Conservation (phyloP, 37 sponge, comb jelly and placozoan species). For the Ianthella basta region DNA sequence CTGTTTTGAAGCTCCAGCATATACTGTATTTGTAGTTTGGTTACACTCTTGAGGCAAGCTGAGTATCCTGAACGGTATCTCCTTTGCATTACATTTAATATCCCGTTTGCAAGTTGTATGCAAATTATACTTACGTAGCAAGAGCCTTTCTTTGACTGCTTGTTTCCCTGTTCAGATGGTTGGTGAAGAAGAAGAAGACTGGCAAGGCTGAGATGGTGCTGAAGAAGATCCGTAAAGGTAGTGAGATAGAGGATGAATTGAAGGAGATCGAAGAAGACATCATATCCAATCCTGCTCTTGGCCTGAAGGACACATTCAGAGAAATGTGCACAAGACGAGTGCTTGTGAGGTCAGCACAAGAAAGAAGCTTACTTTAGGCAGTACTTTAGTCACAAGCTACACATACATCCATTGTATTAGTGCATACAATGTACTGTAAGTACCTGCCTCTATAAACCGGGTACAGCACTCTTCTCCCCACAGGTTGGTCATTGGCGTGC, state of each 20-base stretch:
- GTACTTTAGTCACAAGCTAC: too few relatives aligned
- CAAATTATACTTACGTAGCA: too few relatives aligned
- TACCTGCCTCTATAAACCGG: constrained; percentile 26
- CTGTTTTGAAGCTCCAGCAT: too few relatives aligned
- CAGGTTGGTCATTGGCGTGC: constrained; percentile 61
- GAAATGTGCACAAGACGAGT: neutral
- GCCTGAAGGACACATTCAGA: neutral
- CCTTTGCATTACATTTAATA: too few relatives aligned
- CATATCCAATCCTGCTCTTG: neutral
- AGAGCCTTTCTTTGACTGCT: too few relatives aligned
- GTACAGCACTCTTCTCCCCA: neutral
- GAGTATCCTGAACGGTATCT: too few relatives aligned
- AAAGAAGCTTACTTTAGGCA: too few relatives aligned
- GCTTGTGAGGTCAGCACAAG: constrained; percentile 30
- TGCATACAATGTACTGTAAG: constrained; percentile 4
- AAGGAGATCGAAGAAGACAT: constrained; percentile 23
- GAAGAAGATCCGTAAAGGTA: constrained; percentile 13
- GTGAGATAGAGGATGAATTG: constrained; percentile 39
- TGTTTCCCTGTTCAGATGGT: constrained; percentile 40
- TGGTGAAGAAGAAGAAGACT: constrained; percentile 49
- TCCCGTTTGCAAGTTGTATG: too few relatives aligned
- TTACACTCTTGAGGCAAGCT: too few relatives aligned
- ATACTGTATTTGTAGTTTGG: too few relatives aligned
- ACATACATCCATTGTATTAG: neutral
- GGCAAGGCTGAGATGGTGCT: constrained; percentile 41